phyloP scores from a whole-genome alignment of 2,888 invertebrate species.

The Andrena dorsata region DNA sequence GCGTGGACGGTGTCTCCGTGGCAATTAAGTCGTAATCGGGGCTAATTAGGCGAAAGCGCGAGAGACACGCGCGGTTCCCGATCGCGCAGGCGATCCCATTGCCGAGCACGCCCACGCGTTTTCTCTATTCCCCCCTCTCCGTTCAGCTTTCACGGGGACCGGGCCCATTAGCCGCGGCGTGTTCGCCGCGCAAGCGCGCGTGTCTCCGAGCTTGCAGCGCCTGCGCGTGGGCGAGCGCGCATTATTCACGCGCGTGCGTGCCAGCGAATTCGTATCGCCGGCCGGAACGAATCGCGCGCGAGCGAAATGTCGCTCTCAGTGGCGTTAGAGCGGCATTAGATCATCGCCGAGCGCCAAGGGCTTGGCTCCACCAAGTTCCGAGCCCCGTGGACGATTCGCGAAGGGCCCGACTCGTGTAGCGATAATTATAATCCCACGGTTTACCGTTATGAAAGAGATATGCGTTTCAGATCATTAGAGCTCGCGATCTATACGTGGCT shows the following conservation, averaged over 20 bases:
- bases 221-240: constrained; percentile 66
- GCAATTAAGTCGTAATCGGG: constrained; percentile 64
- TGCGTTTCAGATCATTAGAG: constrained; percentile 34
- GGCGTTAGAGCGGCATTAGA: constrained; percentile 63
- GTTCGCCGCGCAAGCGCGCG: constrained; percentile 35
- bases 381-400: neutral
- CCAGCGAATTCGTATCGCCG: constrained; percentile 59
- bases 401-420: constrained; percentile 3
- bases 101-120: constrained; percentile 61
- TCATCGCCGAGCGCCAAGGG: constrained; percentile 44
- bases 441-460: constrained; percentile 23
- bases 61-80: constrained; percentile 34
- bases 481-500: constrained; percentile 12
- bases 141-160: constrained; percentile 38
- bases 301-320: constrained; percentile 53
- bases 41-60: constrained; percentile 69
- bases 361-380: neutral
- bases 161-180: constrained; percentile 63
- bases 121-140: constrained; percentile 41
- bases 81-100: constrained; percentile 54
- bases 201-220: constrained; percentile 45
- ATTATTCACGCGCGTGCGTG: constrained; percentile 73
- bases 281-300: constrained; percentile 59
- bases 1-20: neutral
- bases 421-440: constrained; percentile 43